Conservation (phyloP, 2,113 vertebrate species). For the Chunga burmeisteri region DNA sequence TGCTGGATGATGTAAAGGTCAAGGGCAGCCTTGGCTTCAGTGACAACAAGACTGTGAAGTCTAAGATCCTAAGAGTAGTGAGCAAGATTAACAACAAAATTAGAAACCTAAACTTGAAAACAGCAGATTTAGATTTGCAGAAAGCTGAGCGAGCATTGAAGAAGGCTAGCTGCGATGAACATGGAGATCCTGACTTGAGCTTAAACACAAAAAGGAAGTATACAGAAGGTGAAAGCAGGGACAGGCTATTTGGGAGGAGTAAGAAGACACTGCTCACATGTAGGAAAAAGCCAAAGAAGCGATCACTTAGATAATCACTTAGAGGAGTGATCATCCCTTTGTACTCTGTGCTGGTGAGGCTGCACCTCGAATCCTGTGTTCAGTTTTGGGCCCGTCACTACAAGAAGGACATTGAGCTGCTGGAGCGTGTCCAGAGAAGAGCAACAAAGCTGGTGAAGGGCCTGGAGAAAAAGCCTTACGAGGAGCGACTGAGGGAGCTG, state of each 20-base stretch:
- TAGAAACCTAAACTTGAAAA: background rate
- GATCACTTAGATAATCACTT: too few relatives aligned
- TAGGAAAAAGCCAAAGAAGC: background rate
- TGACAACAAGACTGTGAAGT: background rate
- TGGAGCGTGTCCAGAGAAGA: too few relatives aligned
- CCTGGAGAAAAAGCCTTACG: too few relatives aligned
- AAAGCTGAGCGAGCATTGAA: background rate
- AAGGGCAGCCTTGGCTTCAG: background rate
- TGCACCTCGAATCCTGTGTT: too few relatives aligned
- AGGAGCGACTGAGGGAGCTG: too few relatives aligned
- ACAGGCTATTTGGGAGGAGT: background rate
- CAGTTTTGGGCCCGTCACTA: too few relatives aligned
- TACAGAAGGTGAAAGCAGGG: background rate
- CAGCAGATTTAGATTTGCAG: background rate
- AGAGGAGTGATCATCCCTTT: too few relatives aligned
- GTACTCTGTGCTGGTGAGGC: too few relatives aligned
- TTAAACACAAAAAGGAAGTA: background rate
- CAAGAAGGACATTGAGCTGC: too few relatives aligned
- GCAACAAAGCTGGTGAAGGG: too few relatives aligned
- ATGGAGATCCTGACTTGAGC: background rate
- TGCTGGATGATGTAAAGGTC: background rate
- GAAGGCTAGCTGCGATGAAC: background rate
- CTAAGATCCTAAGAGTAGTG: background rate
- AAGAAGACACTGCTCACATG: background rate
- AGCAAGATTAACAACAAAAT: background rate